Base-by-base conservation (phyloP, 2,888 invertebrate genomes). In the Synergus japonicus region DNA sequence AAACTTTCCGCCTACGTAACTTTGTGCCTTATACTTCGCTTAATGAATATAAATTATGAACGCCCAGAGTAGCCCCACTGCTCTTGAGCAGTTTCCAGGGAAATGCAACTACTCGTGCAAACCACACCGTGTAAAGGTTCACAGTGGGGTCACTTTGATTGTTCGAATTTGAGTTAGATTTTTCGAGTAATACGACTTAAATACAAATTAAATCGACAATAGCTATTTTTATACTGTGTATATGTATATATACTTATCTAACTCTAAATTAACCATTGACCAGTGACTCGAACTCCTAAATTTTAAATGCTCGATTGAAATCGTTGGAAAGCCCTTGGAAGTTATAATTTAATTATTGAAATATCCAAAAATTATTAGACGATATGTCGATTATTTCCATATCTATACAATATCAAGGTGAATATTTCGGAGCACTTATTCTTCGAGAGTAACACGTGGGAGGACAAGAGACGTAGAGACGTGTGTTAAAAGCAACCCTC, bases 21-120 rank as follows among this genome's bases (percentile, higher is more conserved):
- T 54, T 54, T n/a, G 54, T n/a, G 54, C 54, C 54, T n/a, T 54
- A 54, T 54, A 54, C 54, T 54, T 13, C 54, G 54, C 54, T 9
- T 54, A 54, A 54, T 54, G n/a, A 54, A 54, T 54, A 54, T 54
- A 54, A 54, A 54, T 54, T 54, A 54, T 54, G 54, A 54, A 54
- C 54, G 54, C 9, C n/a, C 9, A 54, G 54, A n/a, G 54, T 54
- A 54, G n/a, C 54, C 54, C 54, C 54, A 54, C n/a, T 54, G 8
- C n/a, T 54, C 54, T n/a, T 54, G 54, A 54, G n/a, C n/a, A 54
- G 54, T 54, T 54, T n/a, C 54, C 54, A 8, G 54, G n/a, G n/a
- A 9, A 54, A 54, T 54, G 13, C 54, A n/a, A 54, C 13, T 8
- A 54, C 54, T 49, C 9, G 8, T n/a, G n/a, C n/a, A 54, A 9